These are phyloP conservation scores for Centruroides vittatus DNA, from an alignment of 1,140 invertebrate genomes.

Conservation along the genomic window DNA sequence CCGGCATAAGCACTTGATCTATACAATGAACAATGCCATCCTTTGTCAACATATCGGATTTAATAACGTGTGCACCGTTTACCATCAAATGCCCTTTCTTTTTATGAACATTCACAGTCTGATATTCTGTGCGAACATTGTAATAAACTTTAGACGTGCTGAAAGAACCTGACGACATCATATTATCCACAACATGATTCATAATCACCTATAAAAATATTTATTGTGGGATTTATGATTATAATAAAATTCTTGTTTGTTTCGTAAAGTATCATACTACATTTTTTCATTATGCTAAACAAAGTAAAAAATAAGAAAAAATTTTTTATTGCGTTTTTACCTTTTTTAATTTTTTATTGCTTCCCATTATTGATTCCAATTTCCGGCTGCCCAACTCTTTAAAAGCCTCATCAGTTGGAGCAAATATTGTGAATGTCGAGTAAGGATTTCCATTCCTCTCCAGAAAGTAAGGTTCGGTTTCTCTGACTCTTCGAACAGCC, in stretches of 20 bases:
- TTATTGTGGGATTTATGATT: no score
- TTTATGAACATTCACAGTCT: background rate
- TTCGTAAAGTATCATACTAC: no score
- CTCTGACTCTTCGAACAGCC: slow-evolving; percentile 27
- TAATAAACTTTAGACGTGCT: background rate
- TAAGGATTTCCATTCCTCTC: slow-evolving; percentile 23
- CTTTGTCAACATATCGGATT: background rate
- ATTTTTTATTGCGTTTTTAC: no score
- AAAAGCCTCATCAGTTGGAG: slow-evolving; percentile 33
- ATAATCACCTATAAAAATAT: background rate
- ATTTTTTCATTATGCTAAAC: no score
- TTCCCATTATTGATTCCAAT: no score
- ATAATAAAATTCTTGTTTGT: no score
- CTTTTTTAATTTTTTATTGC: no score
- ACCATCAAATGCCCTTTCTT: background rate
- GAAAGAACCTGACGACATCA: background rate
- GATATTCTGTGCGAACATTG: background rate
- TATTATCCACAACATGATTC: background rate
- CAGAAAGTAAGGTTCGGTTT: slow-evolving; percentile 22
- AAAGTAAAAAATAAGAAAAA: no score
- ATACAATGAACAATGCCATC: background rate
- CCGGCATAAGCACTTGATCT: background rate
- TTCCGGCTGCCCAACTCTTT: no score
- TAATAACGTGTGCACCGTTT: background rate
- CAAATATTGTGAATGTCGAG: slow-evolving; percentile 36